Conservation (phyloP, 1,140 invertebrate genomes). For the Orius insidiosus region DNA sequence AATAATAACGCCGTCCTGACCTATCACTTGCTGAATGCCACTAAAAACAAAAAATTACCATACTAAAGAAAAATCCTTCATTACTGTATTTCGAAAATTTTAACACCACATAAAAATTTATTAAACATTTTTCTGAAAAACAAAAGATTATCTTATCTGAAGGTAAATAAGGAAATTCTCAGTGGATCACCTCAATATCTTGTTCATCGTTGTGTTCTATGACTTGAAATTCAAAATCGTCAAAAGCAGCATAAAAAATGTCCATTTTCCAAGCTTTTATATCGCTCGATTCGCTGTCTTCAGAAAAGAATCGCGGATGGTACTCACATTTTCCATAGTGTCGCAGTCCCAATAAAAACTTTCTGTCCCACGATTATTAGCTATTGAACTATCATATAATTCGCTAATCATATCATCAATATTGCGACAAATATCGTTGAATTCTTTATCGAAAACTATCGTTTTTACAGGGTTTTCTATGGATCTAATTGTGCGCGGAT, state of each 20-base stretch:
- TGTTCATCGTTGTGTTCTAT: constrained; percentile 1
- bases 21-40: constrained; percentile 41
- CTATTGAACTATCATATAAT: neutral
- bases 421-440: neutral
- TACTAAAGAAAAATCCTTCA: constrained; percentile 3
- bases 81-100: constrained; percentile 6
- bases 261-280: constrained; percentile 18
- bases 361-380: neutral
- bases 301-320: neutral
- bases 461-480: neutral
- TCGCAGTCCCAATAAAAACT: neutral
- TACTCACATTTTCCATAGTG: constrained; percentile 1
- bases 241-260: constrained; percentile 13
- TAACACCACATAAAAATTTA: neutral
- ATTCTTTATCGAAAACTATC: constrained; percentile 4
- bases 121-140: neutral
- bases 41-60: constrained; percentile 25
- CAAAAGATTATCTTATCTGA: neutral
- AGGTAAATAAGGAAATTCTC: too few species aligned
- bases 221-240: constrained; percentile 14
- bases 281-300: constrained; percentile 19
- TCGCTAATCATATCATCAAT: neutral
- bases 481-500: neutral
- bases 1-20: constrained; percentile 41
- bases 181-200: constrained; percentile 3